phyloP scores from a whole-genome alignment of 2,797 vertebrate genomes.

The Borostomias antarcticus region DNA sequence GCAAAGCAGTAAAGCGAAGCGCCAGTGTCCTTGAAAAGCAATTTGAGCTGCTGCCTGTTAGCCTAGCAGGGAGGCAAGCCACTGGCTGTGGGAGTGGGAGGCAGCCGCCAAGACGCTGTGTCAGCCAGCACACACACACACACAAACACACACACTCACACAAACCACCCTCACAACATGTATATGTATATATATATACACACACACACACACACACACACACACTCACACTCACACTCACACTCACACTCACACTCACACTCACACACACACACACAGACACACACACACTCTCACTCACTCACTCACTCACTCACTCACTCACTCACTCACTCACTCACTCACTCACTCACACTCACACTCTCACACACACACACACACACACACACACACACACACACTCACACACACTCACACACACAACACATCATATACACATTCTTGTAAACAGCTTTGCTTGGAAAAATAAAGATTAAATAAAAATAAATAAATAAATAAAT shows the following conservation, averaged over 20 bases:
- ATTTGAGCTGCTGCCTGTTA: conserved; percentile 36
- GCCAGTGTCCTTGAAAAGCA: conserved; percentile 41
- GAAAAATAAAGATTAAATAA: too few relatives aligned
- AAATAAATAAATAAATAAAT: too few relatives aligned
- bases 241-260: not conserved
- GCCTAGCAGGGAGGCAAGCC: conserved; percentile 29
- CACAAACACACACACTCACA: conserved; percentile 3
- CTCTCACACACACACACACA: not conserved
- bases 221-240: conserved; percentile 21
- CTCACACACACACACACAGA: not conserved
- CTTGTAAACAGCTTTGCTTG: too few relatives aligned
- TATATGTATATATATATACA: not conserved
- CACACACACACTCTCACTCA: not conserved
- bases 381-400: not conserved
- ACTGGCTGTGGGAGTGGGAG: conserved; percentile 13
- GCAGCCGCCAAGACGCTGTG: conserved; percentile 22
- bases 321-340: not conserved
- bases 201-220: not conserved
- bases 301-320: not conserved
- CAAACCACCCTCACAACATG: not conserved
- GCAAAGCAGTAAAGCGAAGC: conserved; percentile 25
- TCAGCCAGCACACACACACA: conserved; percentile 10
- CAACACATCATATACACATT: too few relatives aligned
- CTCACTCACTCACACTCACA: not conserved
- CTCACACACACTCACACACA: not conserved